Evolutionary conservation across 2,797 vertebrate genomes (phyloP), one percentile per base, ranked within the genome.

Genomic region (Emydoidea blandingii): DNA sequence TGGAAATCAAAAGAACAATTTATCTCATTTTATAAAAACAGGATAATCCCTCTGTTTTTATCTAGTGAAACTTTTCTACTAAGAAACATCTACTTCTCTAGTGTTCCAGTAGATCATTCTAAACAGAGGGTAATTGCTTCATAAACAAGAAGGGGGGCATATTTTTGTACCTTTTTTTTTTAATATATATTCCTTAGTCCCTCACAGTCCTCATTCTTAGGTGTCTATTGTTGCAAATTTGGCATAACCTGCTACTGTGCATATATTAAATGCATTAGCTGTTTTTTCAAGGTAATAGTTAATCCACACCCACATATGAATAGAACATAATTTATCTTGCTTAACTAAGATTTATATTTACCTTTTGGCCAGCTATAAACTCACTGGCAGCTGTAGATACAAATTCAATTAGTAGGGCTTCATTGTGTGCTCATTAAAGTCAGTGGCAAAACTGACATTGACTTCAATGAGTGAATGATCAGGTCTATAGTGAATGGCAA

Each of bases 331-430:
- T 41, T 41, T 41, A 1, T 79, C 89, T 47, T 89, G n/a, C n/a
- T 53, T 49, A 27, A 1, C 14, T 62, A 0, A 44, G 1, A 10
- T 84, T 88, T 41, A 9, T 87, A 2, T 41, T 79, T 2, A 34
- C 4, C 89, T 91, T 54, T 37, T 87, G 14, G 34, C 68, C 3
- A 88, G 2, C 27, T 79, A 5, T 49, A 34, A 91, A 82, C 53
- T 88, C 12, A n/a, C 78, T 50, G 50, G 31, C 31, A 9, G 4
- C 2, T 54, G 57, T 44, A 81, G 14, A 14, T 47, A 50, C 9
- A 44, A 10, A 72, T 88, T 27, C 49, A 16, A 41, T 41, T 80
- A 31, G 34, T 0, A 0, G 74, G 82, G 21, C 56, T 94, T 88
- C 68, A 12, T 72, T 0, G 0, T 29, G 16, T 31, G 1, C 14